phyloP scores from a whole-genome alignment of 1,140 invertebrate genomes.

The Apis cerana region DNA sequence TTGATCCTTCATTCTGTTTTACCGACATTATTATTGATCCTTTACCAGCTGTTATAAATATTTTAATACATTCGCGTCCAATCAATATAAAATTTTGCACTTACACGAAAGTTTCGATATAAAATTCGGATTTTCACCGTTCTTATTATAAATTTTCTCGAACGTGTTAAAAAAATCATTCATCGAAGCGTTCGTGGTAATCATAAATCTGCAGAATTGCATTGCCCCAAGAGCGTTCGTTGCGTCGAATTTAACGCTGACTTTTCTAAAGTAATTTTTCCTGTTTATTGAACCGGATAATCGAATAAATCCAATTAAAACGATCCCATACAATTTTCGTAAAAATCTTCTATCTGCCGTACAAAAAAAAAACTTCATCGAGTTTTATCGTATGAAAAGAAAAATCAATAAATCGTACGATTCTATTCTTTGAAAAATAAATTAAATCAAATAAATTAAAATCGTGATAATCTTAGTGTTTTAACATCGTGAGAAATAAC shows the following conservation, averaged over 20 bases:
- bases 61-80: too few species aligned
- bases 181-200: neutral
- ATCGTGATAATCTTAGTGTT: neutral
- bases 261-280: constrained; percentile 10
- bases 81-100: neutral
- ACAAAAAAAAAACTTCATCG: neutral
- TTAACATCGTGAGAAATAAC: neutral
- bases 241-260: constrained; percentile 21
- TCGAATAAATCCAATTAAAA: constrained; percentile 35
- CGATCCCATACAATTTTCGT: neutral
- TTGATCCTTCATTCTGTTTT: neutral
- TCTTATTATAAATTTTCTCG: neutral
- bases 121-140: neutral
- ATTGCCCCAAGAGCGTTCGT: neutral
- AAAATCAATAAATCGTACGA: neutral
- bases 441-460: neutral
- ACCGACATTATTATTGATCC: neutral
- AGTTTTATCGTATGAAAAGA: neutral
- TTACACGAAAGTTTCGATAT: too few species aligned
- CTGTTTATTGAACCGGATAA: constrained; percentile 18
- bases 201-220: constrained; percentile 2
- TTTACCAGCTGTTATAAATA: too few species aligned
- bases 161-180: neutral
- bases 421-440: neutral
- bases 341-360: neutral